A percentile compares a stretch with the other conserved stretches of the same genome.
phyloP scores from a whole-genome alignment of 2,113 vertebrate genomes.

The Proterorhinus semilunaris region DNA sequence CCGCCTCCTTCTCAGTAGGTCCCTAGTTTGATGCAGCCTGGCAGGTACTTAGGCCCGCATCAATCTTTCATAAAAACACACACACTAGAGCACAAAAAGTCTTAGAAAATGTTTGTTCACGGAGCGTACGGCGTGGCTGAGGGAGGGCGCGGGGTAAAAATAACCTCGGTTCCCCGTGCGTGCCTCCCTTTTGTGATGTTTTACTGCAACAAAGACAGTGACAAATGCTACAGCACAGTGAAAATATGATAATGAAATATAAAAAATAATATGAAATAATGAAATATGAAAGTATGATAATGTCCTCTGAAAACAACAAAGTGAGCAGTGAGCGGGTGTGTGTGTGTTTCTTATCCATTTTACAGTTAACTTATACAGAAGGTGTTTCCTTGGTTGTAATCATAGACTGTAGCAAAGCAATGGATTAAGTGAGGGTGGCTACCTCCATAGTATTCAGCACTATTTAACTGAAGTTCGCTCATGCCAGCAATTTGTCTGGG shows the following conservation, averaged over 20 bases:
- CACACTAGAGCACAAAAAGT: constrained; percentile 17
- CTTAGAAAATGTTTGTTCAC: constrained; percentile 57
- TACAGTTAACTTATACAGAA: too few species aligned
- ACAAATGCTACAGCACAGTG: constrained; percentile 29
- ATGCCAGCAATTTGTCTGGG: too few species aligned
- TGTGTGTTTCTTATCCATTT: too few species aligned
- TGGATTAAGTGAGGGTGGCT: too few species aligned
- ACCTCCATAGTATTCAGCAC: too few species aligned
- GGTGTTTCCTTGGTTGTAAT: too few species aligned
- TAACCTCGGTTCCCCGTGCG: constrained; percentile 40
- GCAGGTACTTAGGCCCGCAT: constrained; percentile 70
- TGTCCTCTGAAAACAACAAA: too few species aligned
- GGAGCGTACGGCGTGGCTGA: constrained; percentile 22
- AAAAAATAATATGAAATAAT: too few species aligned
- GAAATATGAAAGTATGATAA: too few species aligned
- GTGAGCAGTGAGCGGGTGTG: too few species aligned
- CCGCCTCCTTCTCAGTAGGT: constrained; percentile 33
- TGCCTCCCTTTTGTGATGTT: constrained; percentile 25
- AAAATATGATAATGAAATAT: constrained; percentile 1
- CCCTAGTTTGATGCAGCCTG: constrained; percentile 60
- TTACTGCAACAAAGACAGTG: constrained; percentile 32
- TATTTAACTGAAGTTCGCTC: too few species aligned
- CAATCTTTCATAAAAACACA: constrained; percentile 67
- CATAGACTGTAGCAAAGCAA: too few species aligned
- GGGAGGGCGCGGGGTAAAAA: constrained; percentile 56